Evolutionary conservation across 2,888 invertebrate species (phyloP), one percentile per base, ranked within the genome.

Genomic region (Cosmorhoe ocellata): DNA sequence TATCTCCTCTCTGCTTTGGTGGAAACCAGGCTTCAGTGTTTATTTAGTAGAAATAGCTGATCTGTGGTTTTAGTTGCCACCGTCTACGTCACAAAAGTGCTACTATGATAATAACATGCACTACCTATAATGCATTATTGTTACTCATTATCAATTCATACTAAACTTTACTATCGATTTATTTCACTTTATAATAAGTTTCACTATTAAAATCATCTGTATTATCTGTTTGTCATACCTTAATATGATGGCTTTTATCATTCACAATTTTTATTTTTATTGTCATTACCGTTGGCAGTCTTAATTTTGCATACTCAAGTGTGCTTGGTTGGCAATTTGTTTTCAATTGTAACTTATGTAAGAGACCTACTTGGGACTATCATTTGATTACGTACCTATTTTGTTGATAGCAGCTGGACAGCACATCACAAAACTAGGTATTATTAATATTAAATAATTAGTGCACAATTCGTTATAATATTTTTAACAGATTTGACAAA

Each of bases 361-460:
- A 32, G 18, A 46, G 39, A 39, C 32, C 39, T 33, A 66, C 18
- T 3, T 3, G 18, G n/a, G n/a, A n/a, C n/a, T n/a, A n/a, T n/a
- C n/a, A n/a, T n/a, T 18, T 18, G 18, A 18, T 18, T 2, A 18
- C 18, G 3, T 24, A 24, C 7, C 24, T 66, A 75, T 78, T 76
- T 78, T 79, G 69, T 77, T 77, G 72, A 79, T 69, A 68, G 77
- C 79, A 79, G 80, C 78, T 75, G 78, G 78, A 74, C 67, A 49
- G 71, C 74, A 74, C 74, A 73, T 64, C 71, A 30, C 39, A 34
- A 50, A 44, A 34, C 28, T 50, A 50, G 43, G 50, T 50, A 50
- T 34, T 44, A 37, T 30, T 31, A 37, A 42, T 22, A 36, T 37
- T 49, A 26, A 30, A 26, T 18, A 37, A 18, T 50, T 54, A 33